Base-by-base conservation (phyloP, 2,113 vertebrate species). In the Euleptes europaea region DNA sequence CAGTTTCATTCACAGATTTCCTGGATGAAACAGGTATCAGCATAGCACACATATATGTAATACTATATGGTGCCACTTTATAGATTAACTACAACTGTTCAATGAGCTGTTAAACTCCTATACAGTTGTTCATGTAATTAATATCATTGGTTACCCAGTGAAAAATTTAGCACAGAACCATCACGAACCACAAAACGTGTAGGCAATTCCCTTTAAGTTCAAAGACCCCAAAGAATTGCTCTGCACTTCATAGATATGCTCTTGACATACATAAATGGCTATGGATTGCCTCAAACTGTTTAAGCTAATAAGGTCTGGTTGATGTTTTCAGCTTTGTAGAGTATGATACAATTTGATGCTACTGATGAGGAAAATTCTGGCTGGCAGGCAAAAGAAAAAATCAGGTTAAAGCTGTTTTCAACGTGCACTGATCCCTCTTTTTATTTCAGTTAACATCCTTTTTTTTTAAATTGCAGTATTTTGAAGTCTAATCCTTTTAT, bases 121-220 rank as follows among this genome's bases (percentile, higher is more conserved):
- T 5, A 35, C 15, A 23, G 13, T 63, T 14, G 44, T 6, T 33
- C 4, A 60, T 83, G 13, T 54, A 54, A 77, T 47, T 3, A 26
- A 12, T 15, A 28, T 38, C 80, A 13, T 19, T 19, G 77, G 6
- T 3, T 31, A 54, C 6, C 54, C 70, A 5, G 6, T 2, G 75
- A 21, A 67, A 21, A 73, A n/a, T 19, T 10, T 42, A 17, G 5
- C 26, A 60, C 7, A 7, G 21, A 60, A 60, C 76, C 35, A 28
- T 12, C 0, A 2, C 3, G 33, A 28, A 7, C 5, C 44, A 44
- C 84, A 69, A 3, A 17, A 5, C 0, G 35, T 9, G 1, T 51
- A 60, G 0, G 1, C 38, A 11, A 67, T 28, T 82, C 35, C 26
- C 26, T 42, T 35, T 35, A 69, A 74, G 42, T 63, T 77, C 31